These are phyloP conservation scores for Archocentrus centrarchus DNA, from an alignment of 2,113 vertebrate genomes.

Conservation along the genomic window DNA sequence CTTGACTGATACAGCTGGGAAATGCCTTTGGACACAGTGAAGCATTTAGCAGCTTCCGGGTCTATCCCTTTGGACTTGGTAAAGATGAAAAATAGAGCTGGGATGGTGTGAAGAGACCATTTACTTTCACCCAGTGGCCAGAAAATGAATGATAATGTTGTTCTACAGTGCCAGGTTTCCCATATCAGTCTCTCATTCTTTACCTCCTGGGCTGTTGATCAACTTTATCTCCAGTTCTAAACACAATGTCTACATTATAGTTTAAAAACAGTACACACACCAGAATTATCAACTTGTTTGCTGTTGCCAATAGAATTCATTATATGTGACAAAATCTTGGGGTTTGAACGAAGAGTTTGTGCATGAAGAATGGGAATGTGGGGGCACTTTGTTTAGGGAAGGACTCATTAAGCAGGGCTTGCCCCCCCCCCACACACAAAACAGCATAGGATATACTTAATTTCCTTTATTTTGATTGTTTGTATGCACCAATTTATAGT, in stretches of 20 bases:
- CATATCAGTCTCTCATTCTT: not conserved
- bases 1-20: not conserved
- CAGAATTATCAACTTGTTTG: too few relatives aligned
- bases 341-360: not conserved
- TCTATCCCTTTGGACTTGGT: not conserved
- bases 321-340: not conserved
- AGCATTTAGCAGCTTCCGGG: not conserved
- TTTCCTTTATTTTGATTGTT: too few relatives aligned
- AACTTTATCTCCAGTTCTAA: too few relatives aligned
- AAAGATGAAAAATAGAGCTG: not conserved
- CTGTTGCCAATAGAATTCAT: not conserved
- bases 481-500: too few relatives aligned
- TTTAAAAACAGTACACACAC: not conserved
- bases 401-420: not conserved
- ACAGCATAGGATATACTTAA: not conserved
- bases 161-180: not conserved
- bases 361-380: not conserved
- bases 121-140: not conserved
- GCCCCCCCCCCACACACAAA: not conserved
- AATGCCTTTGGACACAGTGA: not conserved
- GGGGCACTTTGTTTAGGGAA: not conserved
- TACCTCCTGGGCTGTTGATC: not conserved
- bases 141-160: not conserved
- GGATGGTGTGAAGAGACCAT: not conserved
- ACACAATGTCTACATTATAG: not conserved